Evolutionary conservation across 1,140 invertebrate species (phyloP).

Genomic region (Globodera ellingtonae): DNA sequence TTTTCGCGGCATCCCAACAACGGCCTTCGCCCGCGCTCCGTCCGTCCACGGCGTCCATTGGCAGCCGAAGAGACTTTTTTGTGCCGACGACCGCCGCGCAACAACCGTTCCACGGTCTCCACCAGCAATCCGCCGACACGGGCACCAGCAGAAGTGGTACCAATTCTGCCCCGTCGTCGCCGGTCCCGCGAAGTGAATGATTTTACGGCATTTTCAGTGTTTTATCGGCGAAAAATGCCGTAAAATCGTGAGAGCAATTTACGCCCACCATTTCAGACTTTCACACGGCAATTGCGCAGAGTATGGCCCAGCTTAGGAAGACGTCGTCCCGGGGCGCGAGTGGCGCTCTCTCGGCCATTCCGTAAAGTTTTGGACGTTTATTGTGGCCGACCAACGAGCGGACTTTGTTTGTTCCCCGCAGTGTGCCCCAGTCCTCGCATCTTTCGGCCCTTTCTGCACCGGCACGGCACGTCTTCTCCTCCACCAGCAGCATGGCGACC

Average conservation of each 20-base stretch:
- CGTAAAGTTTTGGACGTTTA: background rate
- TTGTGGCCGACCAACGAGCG: too few species aligned
- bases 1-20: conserved; percentile 19
- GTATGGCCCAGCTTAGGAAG: conserved; percentile 48
- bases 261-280: conserved; percentile 33
- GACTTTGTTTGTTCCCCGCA: background rate
- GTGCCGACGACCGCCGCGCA: too few species aligned
- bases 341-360: conserved; percentile 5
- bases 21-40: background rate
- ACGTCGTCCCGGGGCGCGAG: conserved; percentile 15
- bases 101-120: background rate
- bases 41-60: background rate
- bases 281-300: conserved; percentile 53
- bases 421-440: background rate
- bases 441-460: conserved; percentile 9
- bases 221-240: background rate
- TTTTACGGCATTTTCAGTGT: background rate
- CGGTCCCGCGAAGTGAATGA: conserved; percentile 42
- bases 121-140: background rate
- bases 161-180: conserved; percentile 45
- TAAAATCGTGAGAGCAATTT: background rate
- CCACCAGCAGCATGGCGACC: background rate
- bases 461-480: conserved; percentile 1
- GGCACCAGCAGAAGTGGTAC: background rate
- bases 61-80: background rate